Evolutionary conservation across 1,140 invertebrate genomes (phyloP).

Genomic region (Anoplophora glabripennis): DNA sequence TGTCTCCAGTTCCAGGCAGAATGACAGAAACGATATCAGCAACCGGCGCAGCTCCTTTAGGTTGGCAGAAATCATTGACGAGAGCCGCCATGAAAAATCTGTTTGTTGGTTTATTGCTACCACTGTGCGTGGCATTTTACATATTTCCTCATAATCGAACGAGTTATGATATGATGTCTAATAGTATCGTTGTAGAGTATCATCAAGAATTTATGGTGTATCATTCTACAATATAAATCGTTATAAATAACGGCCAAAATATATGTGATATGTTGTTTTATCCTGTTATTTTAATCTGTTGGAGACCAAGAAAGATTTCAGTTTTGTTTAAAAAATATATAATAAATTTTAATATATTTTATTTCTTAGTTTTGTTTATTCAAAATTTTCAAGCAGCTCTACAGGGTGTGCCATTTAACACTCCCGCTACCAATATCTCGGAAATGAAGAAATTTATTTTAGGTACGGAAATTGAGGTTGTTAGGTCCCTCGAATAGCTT

Average conservation of each 20-base stretch:
- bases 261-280: conserved; percentile 12
- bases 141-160: conserved; percentile 28
- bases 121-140: conserved; percentile 22
- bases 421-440: too few relatives aligned
- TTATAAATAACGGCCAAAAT: conserved; percentile 7
- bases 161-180: conserved; percentile 27
- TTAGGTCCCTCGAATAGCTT: too few relatives aligned
- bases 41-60: conserved; percentile 8
- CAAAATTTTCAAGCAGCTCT: too few relatives aligned
- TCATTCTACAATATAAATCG: conserved; percentile 4
- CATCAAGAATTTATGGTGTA: conserved; percentile 17
- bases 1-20: conserved; percentile 53
- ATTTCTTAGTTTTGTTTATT: too few relatives aligned
- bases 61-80: conserved; percentile 20
- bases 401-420: too few relatives aligned
- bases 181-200: conserved; percentile 26
- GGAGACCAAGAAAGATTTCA: too few relatives aligned
- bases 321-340: too few relatives aligned
- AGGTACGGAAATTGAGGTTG: too few relatives aligned
- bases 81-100: conserved; percentile 24
- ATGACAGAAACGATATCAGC: conserved; percentile 14
- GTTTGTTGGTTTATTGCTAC: conserved; percentile 24
- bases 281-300: too few relatives aligned
- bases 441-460: too few relatives aligned
- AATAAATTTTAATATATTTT: too few relatives aligned